Evolutionary conservation across 2,888 invertebrate species (phyloP), one percentile per base, ranked within the genome.

Genomic region (Platynereis dumerilii): DNA sequence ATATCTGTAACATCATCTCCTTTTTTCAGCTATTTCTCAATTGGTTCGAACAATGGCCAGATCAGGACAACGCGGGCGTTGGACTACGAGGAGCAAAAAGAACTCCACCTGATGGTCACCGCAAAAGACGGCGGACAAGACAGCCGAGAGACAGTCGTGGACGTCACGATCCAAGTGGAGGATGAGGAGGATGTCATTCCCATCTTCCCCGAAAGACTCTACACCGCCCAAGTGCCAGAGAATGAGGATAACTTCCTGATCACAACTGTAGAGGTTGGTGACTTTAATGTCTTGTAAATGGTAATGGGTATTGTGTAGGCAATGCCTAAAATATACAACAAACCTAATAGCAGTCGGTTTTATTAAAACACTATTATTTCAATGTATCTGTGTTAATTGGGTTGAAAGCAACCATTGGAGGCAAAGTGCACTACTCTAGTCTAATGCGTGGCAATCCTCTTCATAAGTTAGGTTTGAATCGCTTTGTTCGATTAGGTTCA

Each of bases 181-280:
- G 69, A 69, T 52, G 57, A 39, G 17, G 68, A 69, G 48, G 69
- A 66, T 28, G 53, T 66, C 24, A 34, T 64, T 3, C 71, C 72
- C 0, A 44, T 72, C 34, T 72, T 72, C 67, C 52, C 57, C 17
- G 29, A 69, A 53, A 61, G 42, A 22, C 65, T 66, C 24, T 72
- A 72, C 60, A 22, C 29, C 2, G 71, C 69, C 24, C 56, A 45
- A 15, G 71, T 69, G n/a, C 69, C 68, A 10, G 72, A 72, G 66
- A 71, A 72, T 39, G 62, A 54, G 22, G 58, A 44, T n/a, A 63
- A 66, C 60, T 69, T 52, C 62, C 24, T 29, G 10, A 68, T 72
- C n/a, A 48, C 61, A 12, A 61, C 62, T 10, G 71, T 72, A 1
- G 34, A 66, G 67, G 72, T 72, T 28, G 42, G 69, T 64, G 12